Base-by-base conservation (phyloP, 2,113 vertebrate genomes). In the Noctilio leporinus region DNA sequence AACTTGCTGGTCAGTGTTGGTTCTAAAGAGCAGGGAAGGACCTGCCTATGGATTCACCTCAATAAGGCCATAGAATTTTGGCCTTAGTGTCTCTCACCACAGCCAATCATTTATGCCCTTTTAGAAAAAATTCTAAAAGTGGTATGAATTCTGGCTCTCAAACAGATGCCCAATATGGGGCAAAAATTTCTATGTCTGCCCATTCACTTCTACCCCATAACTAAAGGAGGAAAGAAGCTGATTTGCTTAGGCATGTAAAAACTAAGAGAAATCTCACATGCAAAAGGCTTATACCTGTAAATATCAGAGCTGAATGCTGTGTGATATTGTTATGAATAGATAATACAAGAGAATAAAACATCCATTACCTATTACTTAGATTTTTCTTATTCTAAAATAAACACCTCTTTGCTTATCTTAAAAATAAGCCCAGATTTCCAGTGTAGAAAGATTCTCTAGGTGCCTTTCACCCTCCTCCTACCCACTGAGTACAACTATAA, bases 301-400 rank as follows among this genome's bases (percentile, higher is more conserved):
- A 15, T 8, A 11, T 93, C 43, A 75, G 26, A 59, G 72, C 17
- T 40, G 35, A 33, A 26, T 45, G n/a, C 17, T 91, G 2, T 91
- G 33, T 45, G 84, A 75, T 28, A 91, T 24, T 85, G 22, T 82
- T 95, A 38, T 82, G 43, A 95, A 3, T 28, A 86, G 40, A 72
- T 64, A 72, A 91, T 28, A 40, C 83, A 84, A 76, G 33, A 51
- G 2, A 91, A 86, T 62, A 47, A 62, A 57, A 94, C 51, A 81
- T 8, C 53, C n/a, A 75, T 70, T 89, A 49, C n/a, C 26, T 43
- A 45, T 65, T 62, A 35, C 72, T 15, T 30, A 49, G 2, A 75
- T 64, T 92, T 93, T 81, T 91, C 10, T 84, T 85, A 90, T 65
- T 28, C 33, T 77, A 19, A 89, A 91, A 55, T 95, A 49, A 47